Base-by-base conservation (phyloP, 2,888 invertebrate genomes). In the Parnassius orleans region DNA sequence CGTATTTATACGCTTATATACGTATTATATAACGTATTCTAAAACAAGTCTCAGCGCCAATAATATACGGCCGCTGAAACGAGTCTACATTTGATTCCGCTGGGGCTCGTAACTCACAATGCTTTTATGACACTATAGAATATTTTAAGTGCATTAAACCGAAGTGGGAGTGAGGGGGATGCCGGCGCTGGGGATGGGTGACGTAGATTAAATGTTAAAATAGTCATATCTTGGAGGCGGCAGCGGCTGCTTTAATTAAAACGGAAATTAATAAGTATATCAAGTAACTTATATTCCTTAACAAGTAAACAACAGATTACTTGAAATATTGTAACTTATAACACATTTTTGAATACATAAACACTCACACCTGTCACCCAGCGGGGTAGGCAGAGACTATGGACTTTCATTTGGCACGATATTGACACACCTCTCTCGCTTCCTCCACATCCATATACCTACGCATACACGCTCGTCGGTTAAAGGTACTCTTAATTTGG, bases 61-160 rank as follows among this genome's bases (percentile, higher is more conserved):
- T 67, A 60, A 62, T 66, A 64, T 59, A 61, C 54, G 41, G 48
- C 57, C 54, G 57, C 48, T 48, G 51, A 48, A 68, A 66, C 66
- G 70, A 68, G 33, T 33, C 67, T 70, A 61, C 52, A 53, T 60
- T 63, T 60, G 66, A 72, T 72, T 79, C 86, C 80, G 67, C 46
- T 53, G 79, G 69, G 83, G 68, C 70, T 70, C 82, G 78, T 88
- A 85, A 82, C 76, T 87, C 79, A 83, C 73, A 71, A 76, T 74
- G 75, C 77, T 85, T 87, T 86, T 88, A 88, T 85, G 84, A 83
- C 80, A 82, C 80, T 80, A 79, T 84, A 78, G 84, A 87, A 88
- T 88, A 87, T 86, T 86, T 86, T 84, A 84, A 87, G 81, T 82
- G 81, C 83, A 83, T 81, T 81, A 81, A 79, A 78, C 75, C 78